Evolutionary conservation across 2,113 vertebrate genomes (phyloP), one percentile per base, ranked within the genome.

Genomic region (Antechinus flavipes): DNA sequence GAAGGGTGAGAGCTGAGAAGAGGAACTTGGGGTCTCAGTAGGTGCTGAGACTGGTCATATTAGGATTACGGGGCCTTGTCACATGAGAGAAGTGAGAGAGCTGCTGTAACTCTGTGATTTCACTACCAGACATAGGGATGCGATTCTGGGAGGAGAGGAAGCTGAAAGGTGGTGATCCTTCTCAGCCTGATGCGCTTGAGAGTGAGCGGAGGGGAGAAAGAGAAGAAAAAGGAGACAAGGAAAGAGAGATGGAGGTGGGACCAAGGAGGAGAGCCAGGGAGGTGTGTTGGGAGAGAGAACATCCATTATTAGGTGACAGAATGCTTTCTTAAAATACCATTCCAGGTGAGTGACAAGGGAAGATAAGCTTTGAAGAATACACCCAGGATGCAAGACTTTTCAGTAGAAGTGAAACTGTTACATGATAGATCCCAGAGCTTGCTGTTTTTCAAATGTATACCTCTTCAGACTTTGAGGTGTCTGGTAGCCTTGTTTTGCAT

Each of bases 271-370:
- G 58, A 68, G 58, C 58, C 30, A 35, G 68, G n/a, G 4, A n/a
- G 35, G 47, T 47, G 16, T 4, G 16, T 14, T n/a, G 49, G 58
- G 61, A 14, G 8, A 22, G 84, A n/a, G 30, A 92, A 25, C 30
- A 90, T 94, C 96, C 92, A 90, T 54, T 52, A 61, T 56, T 94
- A 47, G 54, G 93, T 89, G 89, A 84, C 50, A 93, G 50, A 95
- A 76, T 93, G 22, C 61, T n/a, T 3, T 42, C 35, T 84, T 84
- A 8, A 8, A 42, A 8, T 84, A 35, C 19, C 19, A 42, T 42
- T 42, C 5, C n/a, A 22, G 35, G 16, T 42, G 35, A 84, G 35
- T 84, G 68, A 22, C n/a, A 84, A 84, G 23, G 68, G 35, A 42
- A 84, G n/a, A 84, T 84, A 7, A 42, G 8, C 35, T 84, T 84